Evolutionary conservation across 1,140 invertebrate species (phyloP), one percentile per base, ranked within the genome.

Genomic region (Drosophila ogumai): DNA sequence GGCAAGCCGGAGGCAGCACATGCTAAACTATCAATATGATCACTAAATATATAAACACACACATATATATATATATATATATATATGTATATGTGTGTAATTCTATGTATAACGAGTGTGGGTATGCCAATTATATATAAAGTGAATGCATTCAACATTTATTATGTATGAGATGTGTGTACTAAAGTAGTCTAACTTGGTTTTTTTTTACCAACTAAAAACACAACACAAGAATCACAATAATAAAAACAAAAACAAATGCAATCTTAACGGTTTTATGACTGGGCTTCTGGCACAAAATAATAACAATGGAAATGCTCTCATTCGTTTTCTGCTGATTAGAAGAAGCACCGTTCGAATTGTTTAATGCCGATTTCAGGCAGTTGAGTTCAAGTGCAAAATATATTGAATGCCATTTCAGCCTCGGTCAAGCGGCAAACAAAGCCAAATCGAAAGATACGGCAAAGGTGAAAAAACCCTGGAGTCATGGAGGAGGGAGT

Each of bases 71-170:
- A 54, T 41, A 32, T 19, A 13, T 19, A 61, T 22, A 54, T 17
- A 54, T 15, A 56, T 31, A 38, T 19, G 13, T 31, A 38, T 19
- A 9, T 52, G 34, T 32, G 50, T 66, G 47, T 58, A 34, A 19
- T 34, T 55, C 31, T 71, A 43, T 69, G 34, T 38, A 22, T 38
- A 40, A 47, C 34, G 28, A 54, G 34, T 74, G 71, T 73, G 71
- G 71, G 49, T 73, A 74, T 74, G 71, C 71, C 71, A 74, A 74
- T 74, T 74, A 74, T 74, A 61, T 74, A 38, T 55, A 55, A 74
- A 74, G 71, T 74, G 52, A 74, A 63, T 74, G 71, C 71, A 74
- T 74, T 73, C 60, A 52, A 73, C 56, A 46, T 74, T 28, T 40
- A 75, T 74, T 55, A 72, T 40, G 56, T 75, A 46, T 60, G 28